Evolutionary conservation across 2,888 invertebrate genomes (phyloP), one percentile per base, ranked within the genome.

Genomic region (Apoda limacodes): DNA sequence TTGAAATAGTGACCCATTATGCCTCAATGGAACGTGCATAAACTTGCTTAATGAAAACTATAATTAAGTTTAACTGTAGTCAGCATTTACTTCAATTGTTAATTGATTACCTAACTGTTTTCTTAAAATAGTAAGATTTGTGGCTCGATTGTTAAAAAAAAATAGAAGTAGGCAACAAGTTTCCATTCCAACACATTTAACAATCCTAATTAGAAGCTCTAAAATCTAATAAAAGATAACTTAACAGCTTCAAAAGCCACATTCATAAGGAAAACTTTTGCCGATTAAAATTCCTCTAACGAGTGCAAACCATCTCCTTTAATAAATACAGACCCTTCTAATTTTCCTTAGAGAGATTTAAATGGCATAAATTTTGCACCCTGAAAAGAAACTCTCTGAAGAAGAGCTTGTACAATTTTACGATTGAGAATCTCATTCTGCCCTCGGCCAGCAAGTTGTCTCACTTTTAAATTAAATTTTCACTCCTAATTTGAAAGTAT

Each of bases 401-500:
- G 74, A 75, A 75, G 71, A 66, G 59, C 71, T 72, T 72, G 69
- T 70, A 75, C 75, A 75, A 71, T 80, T 76, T 80, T 76, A 78
- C 70, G 76, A 71, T 52, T 60, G 58, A 51, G 65, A 63, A 69
- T 74, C 74, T 63, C 72, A 71, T 71, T 74, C 72, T 63, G 68
- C 74, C 70, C 71, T 66, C 60, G 56, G 57, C 60, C 68, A 57
- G 55, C 71, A 67, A 74, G 61, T 76, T 78, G 78, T 76, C 76
- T 74, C 75, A 70, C 76, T 75, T 78, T 81, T 80, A 81, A 82
- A 82, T 82, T 82, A 81, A 82, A 82, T 82, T 82, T 82, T 81
- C 80, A 80, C 80, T 80, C 76, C 75, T 72, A 82, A 82, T 82
- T 82, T 82, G 80, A 82, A 82, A 82, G 81, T 82, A 81, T 82